These are phyloP conservation scores for Steinernema carpocapsae DNA, from an alignment of 2,888 invertebrate species.

Conservation along the genomic window DNA sequence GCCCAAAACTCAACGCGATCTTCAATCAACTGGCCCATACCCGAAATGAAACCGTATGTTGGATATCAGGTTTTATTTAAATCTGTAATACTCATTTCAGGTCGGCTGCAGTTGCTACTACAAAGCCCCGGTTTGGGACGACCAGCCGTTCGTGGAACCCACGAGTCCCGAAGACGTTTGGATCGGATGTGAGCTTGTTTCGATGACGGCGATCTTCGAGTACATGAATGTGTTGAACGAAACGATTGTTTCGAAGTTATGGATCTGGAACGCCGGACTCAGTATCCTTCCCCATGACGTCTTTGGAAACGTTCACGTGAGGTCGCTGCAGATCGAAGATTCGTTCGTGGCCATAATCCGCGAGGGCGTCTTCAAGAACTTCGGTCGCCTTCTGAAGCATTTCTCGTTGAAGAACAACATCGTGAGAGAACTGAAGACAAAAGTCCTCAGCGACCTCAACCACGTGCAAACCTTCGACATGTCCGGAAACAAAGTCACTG, in stretches of 20 bases:
- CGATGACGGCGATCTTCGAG: constrained; percentile 51
- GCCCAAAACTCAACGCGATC: neutral
- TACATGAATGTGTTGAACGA: constrained; percentile 56
- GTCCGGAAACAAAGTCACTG: constrained; percentile 70
- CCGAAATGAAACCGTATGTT: constrained; percentile 3
- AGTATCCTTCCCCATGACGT: constrained; percentile 58
- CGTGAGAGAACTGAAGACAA: constrained; percentile 51
- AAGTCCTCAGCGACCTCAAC: constrained; percentile 50
- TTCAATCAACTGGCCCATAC: neutral
- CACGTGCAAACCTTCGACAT: constrained; percentile 57
- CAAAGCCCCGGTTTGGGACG: neutral
- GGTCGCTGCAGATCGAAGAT: constrained; percentile 47
- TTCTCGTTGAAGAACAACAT: constrained; percentile 56
- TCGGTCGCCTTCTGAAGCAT: constrained; percentile 46
- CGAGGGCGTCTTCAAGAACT: constrained; percentile 49
- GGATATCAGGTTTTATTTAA: neutral
- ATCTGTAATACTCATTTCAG: neutral
- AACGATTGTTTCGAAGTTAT: constrained; percentile 50
- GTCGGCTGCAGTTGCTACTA: constrained; percentile 7
- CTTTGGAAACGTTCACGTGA: constrained; percentile 53
- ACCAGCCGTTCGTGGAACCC: neutral
- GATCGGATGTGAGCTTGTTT: constrained; percentile 56
- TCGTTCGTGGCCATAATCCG: constrained; percentile 50
- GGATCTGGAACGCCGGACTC: constrained; percentile 57
- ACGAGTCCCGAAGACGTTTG: constrained; percentile 40